Percentiles rank a stretch among this genome's conserved stretches.
phyloP scores from a whole-genome alignment of 2,113 vertebrate species.

The Corvus moneduloides region DNA sequence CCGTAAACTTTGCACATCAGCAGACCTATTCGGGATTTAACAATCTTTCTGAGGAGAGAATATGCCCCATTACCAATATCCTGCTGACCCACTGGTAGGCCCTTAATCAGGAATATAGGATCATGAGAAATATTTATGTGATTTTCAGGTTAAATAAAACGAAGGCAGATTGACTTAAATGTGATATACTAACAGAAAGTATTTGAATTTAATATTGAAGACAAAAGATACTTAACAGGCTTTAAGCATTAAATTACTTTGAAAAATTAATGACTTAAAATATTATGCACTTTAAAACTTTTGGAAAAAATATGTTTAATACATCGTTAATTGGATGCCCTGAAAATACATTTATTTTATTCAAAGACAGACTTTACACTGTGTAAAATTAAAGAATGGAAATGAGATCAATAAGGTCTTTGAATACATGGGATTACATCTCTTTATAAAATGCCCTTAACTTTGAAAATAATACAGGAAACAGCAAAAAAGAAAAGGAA shows the following conservation, averaged over 20 bases:
- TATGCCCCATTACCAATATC: not conserved
- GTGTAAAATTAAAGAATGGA: constrained; percentile 3
- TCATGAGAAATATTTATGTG: not conserved
- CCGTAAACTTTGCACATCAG: not conserved
- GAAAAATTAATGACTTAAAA: constrained; percentile 12
- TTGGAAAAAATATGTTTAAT: not conserved
- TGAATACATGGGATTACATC: not conserved
- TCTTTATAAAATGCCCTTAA: not conserved
- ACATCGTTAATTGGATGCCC: not conserved
- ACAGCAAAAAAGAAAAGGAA: not conserved
- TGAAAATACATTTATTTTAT: not conserved
- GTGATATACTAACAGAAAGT: not conserved
- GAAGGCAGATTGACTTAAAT: not conserved
- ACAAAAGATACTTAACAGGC: not conserved
- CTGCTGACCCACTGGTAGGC: not conserved
- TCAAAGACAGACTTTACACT: not conserved
- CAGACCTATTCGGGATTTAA: not conserved
- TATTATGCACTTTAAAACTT: not conserved
- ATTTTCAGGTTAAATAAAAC: constrained; percentile 21
- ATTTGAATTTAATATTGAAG: constrained; percentile 4
- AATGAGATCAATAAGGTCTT: not conserved
- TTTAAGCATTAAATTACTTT: constrained; percentile 4
- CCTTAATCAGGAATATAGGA: not conserved
- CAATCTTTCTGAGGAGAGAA: not conserved
- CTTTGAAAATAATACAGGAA: not conserved